Conservation (phyloP, 2,888 invertebrate species). For the Cephus pulcher region DNA sequence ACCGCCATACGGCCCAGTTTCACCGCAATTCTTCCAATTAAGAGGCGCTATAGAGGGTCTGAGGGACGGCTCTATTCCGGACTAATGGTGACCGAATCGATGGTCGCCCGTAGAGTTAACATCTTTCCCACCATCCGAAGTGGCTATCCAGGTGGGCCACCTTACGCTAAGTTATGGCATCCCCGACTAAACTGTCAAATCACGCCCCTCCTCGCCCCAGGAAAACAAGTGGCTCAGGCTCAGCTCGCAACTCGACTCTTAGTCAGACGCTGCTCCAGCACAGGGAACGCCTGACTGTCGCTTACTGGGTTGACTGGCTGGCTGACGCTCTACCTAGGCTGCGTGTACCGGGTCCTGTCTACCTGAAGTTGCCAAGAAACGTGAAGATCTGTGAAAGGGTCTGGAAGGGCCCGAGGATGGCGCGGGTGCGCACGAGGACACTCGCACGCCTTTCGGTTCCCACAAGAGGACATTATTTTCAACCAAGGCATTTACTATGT, state of each 20-base stretch:
- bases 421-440: neutral
- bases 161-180: slow-evolving; percentile 49
- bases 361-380: neutral
- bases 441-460: slow-evolving; percentile 27
- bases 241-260: neutral
- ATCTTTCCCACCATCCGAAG: neutral
- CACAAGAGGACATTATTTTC: slow-evolving; percentile 43
- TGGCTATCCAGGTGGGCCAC: slow-evolving; percentile 4
- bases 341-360: neutral
- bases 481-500: slow-evolving; percentile 46
- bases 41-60: neutral
- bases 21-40: neutral
- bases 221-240: neutral
- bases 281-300: neutral
- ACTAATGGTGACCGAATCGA: slow-evolving; percentile 2
- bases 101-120: neutral
- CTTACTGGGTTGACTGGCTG: neutral
- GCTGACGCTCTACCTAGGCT: slow-evolving; percentile 21
- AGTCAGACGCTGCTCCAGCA: neutral
- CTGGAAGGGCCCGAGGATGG: neutral
- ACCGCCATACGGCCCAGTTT: neutral
- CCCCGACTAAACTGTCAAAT: slow-evolving; percentile 50
- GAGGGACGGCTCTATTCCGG: neutral
- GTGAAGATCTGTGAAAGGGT: neutral
- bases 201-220: slow-evolving; percentile 38